Conservation (phyloP, 2,888 invertebrate genomes). For the Ditula angustiorana region DNA sequence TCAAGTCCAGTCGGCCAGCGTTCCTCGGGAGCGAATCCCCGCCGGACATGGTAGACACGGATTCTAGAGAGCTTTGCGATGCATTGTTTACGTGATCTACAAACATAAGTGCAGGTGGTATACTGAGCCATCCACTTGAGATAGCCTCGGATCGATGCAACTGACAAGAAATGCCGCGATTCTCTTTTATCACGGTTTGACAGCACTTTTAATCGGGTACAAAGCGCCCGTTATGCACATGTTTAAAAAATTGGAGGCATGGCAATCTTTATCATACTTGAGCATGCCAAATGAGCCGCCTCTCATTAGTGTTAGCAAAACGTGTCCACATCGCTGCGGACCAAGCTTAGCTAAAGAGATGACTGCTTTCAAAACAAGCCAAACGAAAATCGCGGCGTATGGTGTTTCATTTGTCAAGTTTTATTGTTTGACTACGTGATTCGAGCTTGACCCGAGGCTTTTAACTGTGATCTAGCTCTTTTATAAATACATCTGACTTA, state of each 20-base stretch:
- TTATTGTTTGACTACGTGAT: background rate
- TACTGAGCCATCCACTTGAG: background rate
- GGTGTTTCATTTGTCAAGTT: no score
- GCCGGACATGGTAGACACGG: constrained; percentile 89
- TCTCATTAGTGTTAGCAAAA: no score
- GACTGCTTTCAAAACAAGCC: no score
- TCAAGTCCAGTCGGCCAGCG: constrained; percentile 69
- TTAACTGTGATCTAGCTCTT: background rate
- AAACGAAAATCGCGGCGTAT: background rate
- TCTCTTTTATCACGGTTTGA: background rate
- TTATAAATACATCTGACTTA: background rate
- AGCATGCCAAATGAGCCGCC: no score
- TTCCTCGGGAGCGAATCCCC: constrained; percentile 81
- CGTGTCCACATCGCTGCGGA: no score
- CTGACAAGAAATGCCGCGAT: background rate
- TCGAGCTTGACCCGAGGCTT: background rate
- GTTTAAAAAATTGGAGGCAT: no score
- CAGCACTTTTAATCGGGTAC: no score
- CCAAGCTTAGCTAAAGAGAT: no score
- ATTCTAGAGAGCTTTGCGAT: constrained; percentile 92
- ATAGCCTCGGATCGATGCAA: background rate
- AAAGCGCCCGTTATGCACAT: no score
- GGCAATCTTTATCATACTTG: no score
- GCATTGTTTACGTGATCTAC: constrained; percentile 89
- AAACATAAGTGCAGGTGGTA: constrained; percentile 46